Conservation (phyloP, 2,113 vertebrate genomes). For the Ceyx melanurus region DNA sequence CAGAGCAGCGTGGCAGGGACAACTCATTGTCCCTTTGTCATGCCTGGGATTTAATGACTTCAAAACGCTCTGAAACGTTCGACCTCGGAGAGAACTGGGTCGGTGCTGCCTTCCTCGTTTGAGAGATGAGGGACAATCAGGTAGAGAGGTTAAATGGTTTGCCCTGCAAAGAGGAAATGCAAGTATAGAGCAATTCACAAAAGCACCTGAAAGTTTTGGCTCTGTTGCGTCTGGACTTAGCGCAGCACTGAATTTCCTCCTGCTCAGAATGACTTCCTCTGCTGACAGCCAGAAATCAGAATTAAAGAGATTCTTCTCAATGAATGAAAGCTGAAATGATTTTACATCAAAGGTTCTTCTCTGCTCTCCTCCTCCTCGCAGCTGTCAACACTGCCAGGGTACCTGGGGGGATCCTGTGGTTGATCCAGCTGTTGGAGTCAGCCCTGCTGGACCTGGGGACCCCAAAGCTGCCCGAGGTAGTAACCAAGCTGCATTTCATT, state of each 20-base stretch:
- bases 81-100: constrained; percentile 17
- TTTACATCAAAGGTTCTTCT: not conserved
- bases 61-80: not conserved
- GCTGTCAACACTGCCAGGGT: not conserved
- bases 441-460: not conserved
- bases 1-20: not conserved
- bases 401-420: no score
- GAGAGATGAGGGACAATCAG: constrained; percentile 21
- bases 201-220: not conserved
- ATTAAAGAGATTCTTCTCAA: not conserved
- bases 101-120: constrained; percentile 52
- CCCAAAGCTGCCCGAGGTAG: not conserved
- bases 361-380: not conserved
- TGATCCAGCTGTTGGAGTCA: not conserved
- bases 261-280: not conserved
- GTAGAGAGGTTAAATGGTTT: constrained; percentile 45
- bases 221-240: not conserved
- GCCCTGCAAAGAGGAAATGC: constrained; percentile 6
- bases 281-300: not conserved
- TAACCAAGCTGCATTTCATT: not conserved
- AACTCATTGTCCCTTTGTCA: not conserved
- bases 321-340: no score
- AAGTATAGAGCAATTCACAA: not conserved
- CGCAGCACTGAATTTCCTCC: constrained; percentile 21
- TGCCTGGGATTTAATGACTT: constrained; percentile 4